Conservation (phyloP, 1,140 invertebrate species). For the Lasioglossum albipes region DNA sequence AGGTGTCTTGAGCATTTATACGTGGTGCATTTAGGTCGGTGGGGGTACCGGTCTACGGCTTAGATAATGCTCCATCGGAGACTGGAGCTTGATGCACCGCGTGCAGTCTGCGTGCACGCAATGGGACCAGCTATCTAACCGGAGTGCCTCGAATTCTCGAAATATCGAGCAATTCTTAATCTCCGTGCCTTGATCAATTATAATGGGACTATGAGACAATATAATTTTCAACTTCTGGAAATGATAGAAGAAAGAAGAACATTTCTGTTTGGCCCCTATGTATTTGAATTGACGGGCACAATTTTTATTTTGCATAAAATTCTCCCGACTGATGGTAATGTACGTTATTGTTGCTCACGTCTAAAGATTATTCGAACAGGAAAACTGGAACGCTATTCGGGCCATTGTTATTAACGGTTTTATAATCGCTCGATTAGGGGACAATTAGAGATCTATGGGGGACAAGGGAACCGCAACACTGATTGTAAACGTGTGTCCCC, state of each 20-base stretch:
- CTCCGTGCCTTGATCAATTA: too few species aligned
- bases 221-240: too few species aligned
- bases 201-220: too few species aligned
- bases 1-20: constrained; percentile 79
- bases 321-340: too few species aligned
- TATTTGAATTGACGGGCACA: too few species aligned
- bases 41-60: constrained; percentile 73
- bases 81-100: constrained; percentile 37
- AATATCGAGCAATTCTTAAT: too few species aligned
- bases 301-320: too few species aligned
- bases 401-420: neutral
- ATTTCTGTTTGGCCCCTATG: too few species aligned
- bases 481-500: neutral
- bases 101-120: neutral
- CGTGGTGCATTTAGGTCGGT: constrained; percentile 77
- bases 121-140: neutral
- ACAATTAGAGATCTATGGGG: neutral
- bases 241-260: too few species aligned
- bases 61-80: constrained; percentile 56
- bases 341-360: too few species aligned
- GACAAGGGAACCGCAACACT: neutral
- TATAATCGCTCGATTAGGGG: neutral
- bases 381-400: neutral
- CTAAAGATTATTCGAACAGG: too few species aligned
- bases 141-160: neutral